phyloP scores from a whole-genome alignment of 2,888 invertebrate genomes.

The Hypercompe scribonia region DNA sequence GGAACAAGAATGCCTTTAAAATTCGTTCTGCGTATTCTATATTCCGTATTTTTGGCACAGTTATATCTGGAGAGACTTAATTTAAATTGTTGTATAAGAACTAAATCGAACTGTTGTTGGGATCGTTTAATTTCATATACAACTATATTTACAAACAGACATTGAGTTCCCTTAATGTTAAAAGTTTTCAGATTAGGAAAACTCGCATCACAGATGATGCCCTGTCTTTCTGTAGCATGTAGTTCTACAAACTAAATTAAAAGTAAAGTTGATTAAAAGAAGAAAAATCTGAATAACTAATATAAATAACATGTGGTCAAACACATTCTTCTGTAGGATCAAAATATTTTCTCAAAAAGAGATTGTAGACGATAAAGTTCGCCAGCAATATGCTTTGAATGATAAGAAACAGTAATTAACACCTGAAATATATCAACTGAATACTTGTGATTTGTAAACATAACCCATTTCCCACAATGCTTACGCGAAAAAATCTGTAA shows the following conservation, averaged over 20 bases:
- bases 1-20: slow-evolving; percentile 77
- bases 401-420: too few relatives aligned
- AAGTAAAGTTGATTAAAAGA: too few relatives aligned
- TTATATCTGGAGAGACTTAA: slow-evolving; percentile 30
- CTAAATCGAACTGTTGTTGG: neutral
- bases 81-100: slow-evolving; percentile 41
- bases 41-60: slow-evolving; percentile 51
- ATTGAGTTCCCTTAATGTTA: neutral
- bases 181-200: neutral
- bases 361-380: neutral
- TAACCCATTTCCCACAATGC: too few relatives aligned
- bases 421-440: too few relatives aligned
- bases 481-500: too few relatives aligned
- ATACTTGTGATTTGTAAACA: too few relatives aligned
- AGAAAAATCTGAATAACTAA: neutral
- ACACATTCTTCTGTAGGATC: neutral
- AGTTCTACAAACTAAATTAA: neutral
- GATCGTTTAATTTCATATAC: neutral
- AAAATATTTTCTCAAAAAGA: neutral
- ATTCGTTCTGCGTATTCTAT: slow-evolving; percentile 64
- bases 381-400: neutral
- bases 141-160: neutral
- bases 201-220: neutral
- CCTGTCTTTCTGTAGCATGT: neutral
- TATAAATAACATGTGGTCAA: neutral